phyloP scores from a whole-genome alignment of 2,113 vertebrate genomes.

The Machaerirhynchus nigripectus region DNA sequence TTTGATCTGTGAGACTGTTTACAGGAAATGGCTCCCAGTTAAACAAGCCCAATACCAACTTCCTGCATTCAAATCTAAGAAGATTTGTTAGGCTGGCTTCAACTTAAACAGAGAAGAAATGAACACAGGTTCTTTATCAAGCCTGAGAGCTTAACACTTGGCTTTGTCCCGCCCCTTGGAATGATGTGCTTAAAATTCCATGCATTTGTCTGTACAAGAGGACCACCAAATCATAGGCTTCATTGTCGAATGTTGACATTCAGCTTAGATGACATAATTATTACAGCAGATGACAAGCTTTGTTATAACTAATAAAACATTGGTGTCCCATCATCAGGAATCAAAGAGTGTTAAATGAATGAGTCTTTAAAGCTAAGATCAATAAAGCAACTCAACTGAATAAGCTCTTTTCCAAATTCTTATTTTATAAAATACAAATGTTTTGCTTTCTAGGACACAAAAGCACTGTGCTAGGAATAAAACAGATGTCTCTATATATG shows the following conservation, averaged over 20 bases:
- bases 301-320: background rate
- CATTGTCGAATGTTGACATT: background rate
- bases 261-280: background rate
- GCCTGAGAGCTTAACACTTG: background rate
- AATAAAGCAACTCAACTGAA: background rate
- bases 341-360: background rate
- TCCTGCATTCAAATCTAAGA: conserved; percentile 30
- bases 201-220: background rate
- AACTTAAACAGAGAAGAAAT: conserved; percentile 31
- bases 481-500: background rate
- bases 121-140: background rate
- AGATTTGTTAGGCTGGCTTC: background rate
- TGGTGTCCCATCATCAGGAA: background rate
- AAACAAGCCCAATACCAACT: conserved; percentile 44
- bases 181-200: conserved; percentile 9
- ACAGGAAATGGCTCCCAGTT: conserved; percentile 50
- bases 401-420: background rate
- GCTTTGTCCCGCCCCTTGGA: background rate
- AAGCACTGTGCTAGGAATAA: background rate
- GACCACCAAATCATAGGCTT: background rate
- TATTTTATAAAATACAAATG: background rate
- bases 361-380: background rate
- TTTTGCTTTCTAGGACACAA: background rate
- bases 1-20: conserved; percentile 61
- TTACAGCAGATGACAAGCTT: background rate